Base-by-base conservation (phyloP, 2,888 invertebrate genomes). In the Caenorhabditis macrosperma region DNA sequence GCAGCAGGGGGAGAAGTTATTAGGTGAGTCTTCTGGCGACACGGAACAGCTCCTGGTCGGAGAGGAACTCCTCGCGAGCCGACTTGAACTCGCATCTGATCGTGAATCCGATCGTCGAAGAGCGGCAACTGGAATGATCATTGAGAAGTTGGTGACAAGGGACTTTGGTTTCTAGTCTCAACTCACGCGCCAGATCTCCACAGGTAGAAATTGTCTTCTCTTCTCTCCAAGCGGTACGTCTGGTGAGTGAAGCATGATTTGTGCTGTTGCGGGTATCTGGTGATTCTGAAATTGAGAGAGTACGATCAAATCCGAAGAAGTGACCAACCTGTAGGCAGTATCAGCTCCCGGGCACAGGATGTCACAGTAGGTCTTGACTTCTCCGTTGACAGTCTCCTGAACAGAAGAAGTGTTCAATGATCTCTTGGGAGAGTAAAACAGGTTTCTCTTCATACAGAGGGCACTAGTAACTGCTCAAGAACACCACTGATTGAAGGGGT, bases 41-140 rank as follows among this genome's bases (percentile, higher is more conserved):
- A 54, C 75, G 68, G 81, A 88, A 88, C 15, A 88, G 74, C 44
- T 88, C 87, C 54, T 81, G 71, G 52, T 88, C 88, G n/a, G 68
- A 67, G 3, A 86, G 82, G 69, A 87, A 88, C 9, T 84, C 78
- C 22, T 71, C 66, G 12, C 88, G 76, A 15, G 84, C 75, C 28
- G 85, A 88, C 54, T 83, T 79, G 82, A 88, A 88, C 50, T 88
- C 88, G 57, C 88, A 88, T 3, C 88, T 85, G 48, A 88, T 83
- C 20, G 85, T 86, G 82, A 88, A 88, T 3, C 79, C 75, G 28
- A 79, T 69, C 2, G 63, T 60, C 0, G 79, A 74, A n/a, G 68
- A 20, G 52, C 79, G 79, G 30, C 79, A 79, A 4, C 78, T 78
- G 52, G 17, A 71, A 68, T 10, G 24, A 30, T 17, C 15, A 28